These are phyloP conservation scores for Andrena trimmerana DNA, from an alignment of 2,888 invertebrate species.

Conservation along the genomic window DNA sequence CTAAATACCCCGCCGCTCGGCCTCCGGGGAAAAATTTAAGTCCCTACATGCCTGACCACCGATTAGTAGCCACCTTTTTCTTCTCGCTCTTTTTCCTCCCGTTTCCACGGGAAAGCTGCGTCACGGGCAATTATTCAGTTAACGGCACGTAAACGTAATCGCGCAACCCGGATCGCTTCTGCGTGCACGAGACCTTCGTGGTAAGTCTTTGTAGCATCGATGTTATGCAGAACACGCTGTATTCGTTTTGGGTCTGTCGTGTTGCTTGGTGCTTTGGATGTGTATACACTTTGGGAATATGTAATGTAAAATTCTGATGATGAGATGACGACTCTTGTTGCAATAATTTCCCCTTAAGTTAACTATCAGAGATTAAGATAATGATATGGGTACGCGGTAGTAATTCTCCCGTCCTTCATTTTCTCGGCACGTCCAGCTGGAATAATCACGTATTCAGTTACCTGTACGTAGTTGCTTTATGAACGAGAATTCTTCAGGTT, in stretches of 20 bases:
- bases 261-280: background rate
- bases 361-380: too few species aligned
- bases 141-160: conserved; percentile 40
- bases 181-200: conserved; percentile 41
- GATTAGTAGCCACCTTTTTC: conserved; percentile 34
- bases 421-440: too few species aligned
- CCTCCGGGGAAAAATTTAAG: conserved; percentile 50
- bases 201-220: conserved; percentile 35
- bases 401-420: too few species aligned
- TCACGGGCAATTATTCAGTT: conserved; percentile 54
- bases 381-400: too few species aligned
- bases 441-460: background rate
- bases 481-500: background rate
- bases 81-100: background rate
- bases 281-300: background rate
- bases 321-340: background rate
- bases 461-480: background rate
- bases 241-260: conserved; percentile 1
- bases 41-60: conserved; percentile 53
- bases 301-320: background rate
- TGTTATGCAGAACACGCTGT: conserved; percentile 36
- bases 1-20: conserved; percentile 73
- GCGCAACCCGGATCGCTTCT: conserved; percentile 17
- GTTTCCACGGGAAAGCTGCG: conserved; percentile 37
- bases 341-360: too few species aligned